Base-by-base conservation (phyloP, 53 echinoderm and acorn worm genomes). In the Holothuria leucospilota region DNA sequence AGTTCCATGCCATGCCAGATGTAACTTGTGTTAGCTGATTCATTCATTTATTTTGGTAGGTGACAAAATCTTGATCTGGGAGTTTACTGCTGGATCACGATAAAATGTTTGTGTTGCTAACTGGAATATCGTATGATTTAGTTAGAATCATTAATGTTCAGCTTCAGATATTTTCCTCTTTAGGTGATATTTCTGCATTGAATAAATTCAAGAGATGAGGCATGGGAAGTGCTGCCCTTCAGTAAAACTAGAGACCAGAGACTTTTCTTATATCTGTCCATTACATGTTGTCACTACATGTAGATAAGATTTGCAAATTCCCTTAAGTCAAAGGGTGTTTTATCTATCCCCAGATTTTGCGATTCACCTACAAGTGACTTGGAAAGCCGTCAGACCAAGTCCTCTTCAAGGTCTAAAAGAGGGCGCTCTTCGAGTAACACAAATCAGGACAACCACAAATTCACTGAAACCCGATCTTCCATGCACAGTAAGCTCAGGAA, bases 401-500 rank as follows among this genome's bases (percentile, higher is more conserved):
- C 92, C 16, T 71, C 88, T 66, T 93, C 95, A 11, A 86, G 99
- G 56, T 90, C 93, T 51, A 99, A 99, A 82, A 84, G 99, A 78
- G 95, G 94, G 69, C 93, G 99, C 77, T 92, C 86, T 87, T 88
- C 88, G 78, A 91, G 88, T 41, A 85, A 89, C 52, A 91, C 84
- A 59, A 87, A 67, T 62, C 89, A 82, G 80, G 98, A 99, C 79
- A 83, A 92, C 61, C 94, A 91, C 74, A 99, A 95, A 67, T 99
- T 90, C 94, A 99, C 99, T 29, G 99, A 99, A 82, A 95, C 99
- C 20, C 66, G 95, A 39, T 95, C 99, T 72, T 99, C 99, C 78
- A 95, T 99, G 26, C 99, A 99, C 83, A 94, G 99, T 86, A 99
- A 99, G 90, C 92, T 99, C 12, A 95, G 99, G 82, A 99, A 93